Percentiles rank a stretch among this genome's conserved stretches.
These are phyloP conservation scores for Microtus obscurus DNA, from an alignment of 2,797 vertebrate genomes.

Conservation along the genomic window DNA sequence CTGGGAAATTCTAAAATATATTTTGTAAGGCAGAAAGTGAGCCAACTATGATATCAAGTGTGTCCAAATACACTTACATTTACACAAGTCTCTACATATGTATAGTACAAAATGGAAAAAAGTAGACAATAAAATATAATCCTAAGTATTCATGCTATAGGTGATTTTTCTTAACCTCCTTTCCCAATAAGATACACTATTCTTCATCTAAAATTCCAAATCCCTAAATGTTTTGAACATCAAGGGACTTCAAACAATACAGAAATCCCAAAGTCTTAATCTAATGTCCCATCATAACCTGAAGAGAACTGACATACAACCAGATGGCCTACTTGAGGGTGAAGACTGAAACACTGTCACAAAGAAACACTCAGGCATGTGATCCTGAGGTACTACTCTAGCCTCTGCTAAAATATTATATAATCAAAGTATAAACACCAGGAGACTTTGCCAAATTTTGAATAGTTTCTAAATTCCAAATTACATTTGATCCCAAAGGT, in stretches of 20 bases:
- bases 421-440: constrained; percentile 20
- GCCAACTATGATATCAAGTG: constrained; percentile 7
- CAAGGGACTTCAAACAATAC: background rate
- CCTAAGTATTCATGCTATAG: background rate
- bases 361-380: constrained; percentile 34
- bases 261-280: constrained; percentile 23
- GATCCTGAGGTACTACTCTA: background rate
- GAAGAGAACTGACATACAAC: constrained; percentile 15
- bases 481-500: constrained; percentile 14
- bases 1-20: constrained; percentile 52
- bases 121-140: constrained; percentile 55
- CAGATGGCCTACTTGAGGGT: constrained; percentile 31
- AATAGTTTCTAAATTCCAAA: constrained; percentile 63
- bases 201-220: constrained; percentile 46
- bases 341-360: constrained; percentile 50
- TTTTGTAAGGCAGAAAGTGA: constrained; percentile 17
- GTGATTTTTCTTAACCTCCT: constrained; percentile 41
- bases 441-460: constrained; percentile 53
- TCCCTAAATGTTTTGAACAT: constrained; percentile 12
- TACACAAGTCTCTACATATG: background rate
- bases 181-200: constrained; percentile 42
- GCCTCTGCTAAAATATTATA: background rate
- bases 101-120: constrained; percentile 31
- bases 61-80: constrained; percentile 14
- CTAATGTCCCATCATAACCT: constrained; percentile 36